These are phyloP conservation scores for Prionailurus viverrinus DNA, from an alignment of 2,113 vertebrate genomes.

Conservation along the genomic window DNA sequence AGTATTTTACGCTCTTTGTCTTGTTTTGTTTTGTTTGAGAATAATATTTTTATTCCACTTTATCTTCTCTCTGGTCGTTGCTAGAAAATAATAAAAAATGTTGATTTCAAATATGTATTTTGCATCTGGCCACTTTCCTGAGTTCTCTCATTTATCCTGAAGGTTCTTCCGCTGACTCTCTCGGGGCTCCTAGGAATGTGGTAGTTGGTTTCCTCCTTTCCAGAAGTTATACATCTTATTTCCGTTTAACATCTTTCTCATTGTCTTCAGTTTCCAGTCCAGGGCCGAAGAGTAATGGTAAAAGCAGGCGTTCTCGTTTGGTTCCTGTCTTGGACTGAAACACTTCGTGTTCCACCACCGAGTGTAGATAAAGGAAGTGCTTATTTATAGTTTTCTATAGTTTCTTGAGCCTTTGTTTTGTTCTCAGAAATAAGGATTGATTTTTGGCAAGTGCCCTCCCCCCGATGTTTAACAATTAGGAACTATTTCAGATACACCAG, in stretches of 20 bases:
- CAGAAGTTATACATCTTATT: constrained; percentile 64
- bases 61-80: neutral
- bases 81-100: constrained; percentile 16
- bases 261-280: constrained; percentile 63
- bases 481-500: neutral
- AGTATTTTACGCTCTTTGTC: neutral
- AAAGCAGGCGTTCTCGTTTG: constrained; percentile 68
- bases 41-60: neutral
- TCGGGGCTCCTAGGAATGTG: constrained; percentile 55
- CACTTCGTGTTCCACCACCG: neutral
- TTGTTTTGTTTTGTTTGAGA: neutral
- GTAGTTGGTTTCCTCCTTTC: constrained; percentile 8
- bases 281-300: constrained; percentile 35
- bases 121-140: constrained; percentile 64
- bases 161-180: constrained; percentile 27
- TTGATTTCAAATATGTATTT: constrained; percentile 38
- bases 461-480: neutral
- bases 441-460: constrained; percentile 22
- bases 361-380: constrained; percentile 1
- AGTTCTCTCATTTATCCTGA: neutral
- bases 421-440: neutral
- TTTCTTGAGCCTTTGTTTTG: constrained; percentile 26
- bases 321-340: constrained; percentile 45
- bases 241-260: constrained; percentile 50
- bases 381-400: constrained; percentile 45